These are phyloP conservation scores for Punctoribates punctum DNA, from an alignment of 2,888 invertebrate genomes.

Conservation along the genomic window DNA sequence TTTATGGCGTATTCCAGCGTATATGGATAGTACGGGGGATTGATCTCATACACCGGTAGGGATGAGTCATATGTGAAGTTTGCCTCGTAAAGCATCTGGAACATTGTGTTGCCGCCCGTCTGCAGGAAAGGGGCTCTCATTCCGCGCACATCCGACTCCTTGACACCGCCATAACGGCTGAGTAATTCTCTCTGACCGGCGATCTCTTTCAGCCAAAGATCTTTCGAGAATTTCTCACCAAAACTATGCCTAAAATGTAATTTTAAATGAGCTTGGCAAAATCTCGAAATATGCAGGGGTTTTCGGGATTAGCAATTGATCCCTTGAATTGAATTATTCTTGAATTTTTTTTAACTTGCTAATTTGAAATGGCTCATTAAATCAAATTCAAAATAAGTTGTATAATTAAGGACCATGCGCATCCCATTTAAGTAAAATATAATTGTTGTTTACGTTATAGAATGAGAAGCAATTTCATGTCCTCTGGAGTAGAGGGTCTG, in stretches of 20 bases:
- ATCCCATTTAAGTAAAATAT: too few relatives aligned
- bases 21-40: constrained; percentile 92
- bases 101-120: constrained; percentile 95
- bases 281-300: too few relatives aligned
- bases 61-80: constrained; percentile 95
- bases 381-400: too few relatives aligned
- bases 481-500: constrained; percentile 90
- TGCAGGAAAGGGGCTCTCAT: constrained; percentile 90
- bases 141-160: constrained; percentile 82
- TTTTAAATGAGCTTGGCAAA: too few relatives aligned
- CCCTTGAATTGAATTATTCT: too few relatives aligned
- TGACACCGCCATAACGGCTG: constrained; percentile 75
- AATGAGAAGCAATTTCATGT: constrained; percentile 96
- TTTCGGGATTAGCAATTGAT: too few relatives aligned
- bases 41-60: constrained; percentile 89
- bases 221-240: constrained; percentile 89
- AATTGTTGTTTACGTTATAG: constrained; percentile 61
- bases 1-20: constrained; percentile 90
- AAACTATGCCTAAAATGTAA: constrained; percentile 73
- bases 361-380: too few relatives aligned
- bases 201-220: constrained; percentile 92
- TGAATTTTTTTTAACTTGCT: too few relatives aligned
- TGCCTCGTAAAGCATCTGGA: constrained; percentile 90
- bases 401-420: too few relatives aligned
- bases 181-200: constrained; percentile 89